Evolutionary conservation across 2,888 invertebrate species (phyloP).

Genomic region (Fragum whitleyi): DNA sequence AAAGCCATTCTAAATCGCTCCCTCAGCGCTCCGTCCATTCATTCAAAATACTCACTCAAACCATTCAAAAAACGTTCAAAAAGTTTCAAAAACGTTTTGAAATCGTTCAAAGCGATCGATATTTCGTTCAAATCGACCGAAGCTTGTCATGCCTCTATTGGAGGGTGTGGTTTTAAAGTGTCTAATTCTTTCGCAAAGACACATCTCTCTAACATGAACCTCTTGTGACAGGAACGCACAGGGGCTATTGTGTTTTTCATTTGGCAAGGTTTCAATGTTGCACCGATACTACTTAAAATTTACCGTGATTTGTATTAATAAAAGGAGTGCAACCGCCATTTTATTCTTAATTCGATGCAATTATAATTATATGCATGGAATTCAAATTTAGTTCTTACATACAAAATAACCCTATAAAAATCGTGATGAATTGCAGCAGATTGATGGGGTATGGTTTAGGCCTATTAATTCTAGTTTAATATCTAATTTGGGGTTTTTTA

Average conservation of each 20-base stretch:
- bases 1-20: too few species aligned
- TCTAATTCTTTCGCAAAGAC: too few species aligned
- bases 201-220: too few species aligned
- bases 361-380: background rate
- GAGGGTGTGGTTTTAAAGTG: too few species aligned
- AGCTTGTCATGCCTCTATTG: too few species aligned
- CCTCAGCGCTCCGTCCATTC: too few species aligned
- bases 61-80: too few species aligned
- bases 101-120: too few species aligned
- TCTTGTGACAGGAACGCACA: background rate
- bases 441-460: background rate
- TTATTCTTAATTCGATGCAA: background rate
- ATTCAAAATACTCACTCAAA: too few species aligned
- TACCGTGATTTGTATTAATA: background rate
- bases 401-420: background rate
- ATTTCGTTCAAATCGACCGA: too few species aligned
- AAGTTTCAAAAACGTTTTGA: too few species aligned
- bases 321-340: background rate
- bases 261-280: background rate
- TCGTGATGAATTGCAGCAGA: background rate
- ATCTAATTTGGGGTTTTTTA: too few species aligned
- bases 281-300: background rate
- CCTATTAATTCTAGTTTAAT: background rate
- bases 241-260: background rate
- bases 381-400: background rate